Evolutionary conservation across 1,140 invertebrate genomes (phyloP), one percentile per base, ranked within the genome.

Genomic region (Papilio polytes): DNA sequence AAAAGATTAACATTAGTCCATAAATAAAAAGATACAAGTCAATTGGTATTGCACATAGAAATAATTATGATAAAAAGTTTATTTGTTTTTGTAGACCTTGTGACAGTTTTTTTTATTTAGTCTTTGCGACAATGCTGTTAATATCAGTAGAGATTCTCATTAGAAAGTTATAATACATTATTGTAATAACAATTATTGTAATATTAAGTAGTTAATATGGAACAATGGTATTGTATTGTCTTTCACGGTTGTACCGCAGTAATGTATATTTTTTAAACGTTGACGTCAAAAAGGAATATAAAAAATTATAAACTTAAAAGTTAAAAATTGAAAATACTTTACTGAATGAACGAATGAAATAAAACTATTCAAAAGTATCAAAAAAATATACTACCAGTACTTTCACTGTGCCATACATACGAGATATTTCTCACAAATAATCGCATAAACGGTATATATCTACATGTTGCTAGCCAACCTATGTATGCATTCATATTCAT

Each of bases 371-470:
- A 41, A 41, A 41, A 8, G 36, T 41, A 41, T 41, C 36, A 1
- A 41, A 41, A 41, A 41, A 41, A 41, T 8, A 12, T 18, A 70
- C 46, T 66, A 41, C 9, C 77, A n/a, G 78, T 51, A 82, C 63
- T 85, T 85, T 83, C 80, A n/a, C 41, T 7, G 46, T 3, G 20
- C 85, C 80, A 77, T 85, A 80, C 80, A n/a, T 8, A 6, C 31
- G 12, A 63, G 59, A 81, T 72, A 80, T 83, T 63, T 84, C 81
- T 81, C 81, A 78, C 85, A 84, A 86, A 87, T 85, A 84, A 84
- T 83, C 77, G 85, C 80, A 84, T 83, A 84, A 85, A 83, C 83
- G 82, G 78, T 80, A 81, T 84, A 87, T 87, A 87, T 85, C 80
- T 87, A 77, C 80, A 84, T 36, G 78, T 46, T 74, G 81, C 82